A percentile compares a stretch with the other conserved stretches of the same genome.
Evolutionary conservation across 2,888 invertebrate species (phyloP).

Genomic region (Lasioglossum marginatum): DNA sequence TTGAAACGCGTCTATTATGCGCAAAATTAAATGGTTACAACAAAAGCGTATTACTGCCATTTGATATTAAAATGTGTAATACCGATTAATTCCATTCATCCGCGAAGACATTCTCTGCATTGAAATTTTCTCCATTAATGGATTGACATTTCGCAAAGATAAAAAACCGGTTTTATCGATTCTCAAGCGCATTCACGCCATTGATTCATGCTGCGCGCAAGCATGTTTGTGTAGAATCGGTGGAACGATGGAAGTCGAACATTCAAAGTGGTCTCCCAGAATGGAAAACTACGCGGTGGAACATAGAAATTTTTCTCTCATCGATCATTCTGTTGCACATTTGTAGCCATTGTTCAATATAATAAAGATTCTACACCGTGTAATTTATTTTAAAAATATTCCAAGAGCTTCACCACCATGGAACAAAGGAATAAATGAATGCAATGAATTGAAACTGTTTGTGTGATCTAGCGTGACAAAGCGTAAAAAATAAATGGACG

Average conservation of each 20-base stretch:
- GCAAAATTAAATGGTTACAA: background rate
- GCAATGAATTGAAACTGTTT: background rate
- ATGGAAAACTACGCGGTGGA: background rate
- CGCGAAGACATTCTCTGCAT: background rate
- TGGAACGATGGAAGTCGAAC: constrained; percentile 9
- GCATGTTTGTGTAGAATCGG: background rate
- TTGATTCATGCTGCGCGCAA: constrained; percentile 10
- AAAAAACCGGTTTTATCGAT: constrained; percentile 16
- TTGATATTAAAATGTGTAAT: background rate
- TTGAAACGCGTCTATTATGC: background rate
- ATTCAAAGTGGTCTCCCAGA: background rate
- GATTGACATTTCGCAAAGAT: constrained; percentile 7
- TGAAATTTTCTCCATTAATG: constrained; percentile 6
- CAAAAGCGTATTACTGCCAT: background rate
- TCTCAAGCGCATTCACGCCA: background rate
- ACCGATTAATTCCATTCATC: background rate
- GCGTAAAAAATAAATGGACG: background rate
- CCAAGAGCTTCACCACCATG: background rate
- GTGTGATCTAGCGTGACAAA: background rate
- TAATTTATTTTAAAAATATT: background rate
- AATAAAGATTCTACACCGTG: background rate
- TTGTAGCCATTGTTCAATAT: background rate
- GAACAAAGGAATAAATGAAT: background rate
- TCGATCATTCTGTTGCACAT: constrained; percentile 9
- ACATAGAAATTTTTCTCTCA: background rate